These are phyloP conservation scores for Sarcophaga rosellei DNA, from an alignment of 2,888 invertebrate genomes.

Conservation along the genomic window DNA sequence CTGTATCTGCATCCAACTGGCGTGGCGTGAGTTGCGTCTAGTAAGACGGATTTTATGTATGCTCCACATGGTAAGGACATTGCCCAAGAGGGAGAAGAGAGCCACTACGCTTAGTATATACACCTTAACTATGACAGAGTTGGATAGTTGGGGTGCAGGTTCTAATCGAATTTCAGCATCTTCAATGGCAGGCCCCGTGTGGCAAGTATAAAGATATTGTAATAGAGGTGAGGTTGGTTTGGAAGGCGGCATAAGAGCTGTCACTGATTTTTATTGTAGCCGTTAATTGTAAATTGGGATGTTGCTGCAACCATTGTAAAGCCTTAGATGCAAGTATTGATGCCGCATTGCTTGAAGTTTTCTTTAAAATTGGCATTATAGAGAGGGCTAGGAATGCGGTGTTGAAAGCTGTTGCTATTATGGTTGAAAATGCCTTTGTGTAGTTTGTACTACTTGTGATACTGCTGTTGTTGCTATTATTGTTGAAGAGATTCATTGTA, in stretches of 20 bases:
- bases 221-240: conserved; percentile 46
- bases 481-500: neutral
- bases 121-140: conserved; percentile 85
- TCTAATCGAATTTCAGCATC: conserved; percentile 78
- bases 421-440: neutral
- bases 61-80: conserved; percentile 89
- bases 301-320: conserved; percentile 53
- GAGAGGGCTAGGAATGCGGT: neutral
- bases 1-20: conserved; percentile 87
- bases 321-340: conserved; percentile 44
- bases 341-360: conserved; percentile 30
- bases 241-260: conserved; percentile 42
- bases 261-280: too few relatives aligned
- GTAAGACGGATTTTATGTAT: conserved; percentile 85
- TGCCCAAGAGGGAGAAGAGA: conserved; percentile 87
- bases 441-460: neutral
- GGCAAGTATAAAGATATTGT: conserved; percentile 47
- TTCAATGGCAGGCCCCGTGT: conserved; percentile 50
- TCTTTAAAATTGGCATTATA: neutral
- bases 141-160: conserved; percentile 87
- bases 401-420: neutral
- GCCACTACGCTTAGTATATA: conserved; percentile 87
- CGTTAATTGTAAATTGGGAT: conserved; percentile 38
- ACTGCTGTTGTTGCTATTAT: neutral
- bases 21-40: conserved; percentile 83